Conservation (phyloP, 2,797 vertebrate species). For the Lepidocolaptes lacrymiger region DNA sequence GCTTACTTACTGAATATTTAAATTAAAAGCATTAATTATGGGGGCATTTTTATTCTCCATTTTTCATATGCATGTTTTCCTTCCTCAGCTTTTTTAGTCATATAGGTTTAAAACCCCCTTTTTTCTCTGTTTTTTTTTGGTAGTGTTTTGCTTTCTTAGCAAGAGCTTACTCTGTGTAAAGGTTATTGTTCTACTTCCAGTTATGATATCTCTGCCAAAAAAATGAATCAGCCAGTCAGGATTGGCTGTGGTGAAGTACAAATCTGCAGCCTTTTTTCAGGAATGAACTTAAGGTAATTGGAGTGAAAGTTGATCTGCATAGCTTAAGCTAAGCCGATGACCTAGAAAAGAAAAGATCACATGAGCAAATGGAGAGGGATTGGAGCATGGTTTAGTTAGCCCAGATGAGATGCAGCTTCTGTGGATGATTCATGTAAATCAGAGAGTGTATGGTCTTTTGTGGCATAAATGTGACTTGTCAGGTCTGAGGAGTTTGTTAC, state of each 20-base stretch:
- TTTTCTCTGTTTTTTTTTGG: not conserved
- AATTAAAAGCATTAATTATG: not conserved
- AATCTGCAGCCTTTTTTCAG: not conserved
- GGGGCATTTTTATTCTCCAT: not conserved
- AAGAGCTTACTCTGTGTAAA: not conserved
- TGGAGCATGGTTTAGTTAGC: not conserved
- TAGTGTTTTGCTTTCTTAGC: not conserved
- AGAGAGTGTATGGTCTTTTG: not conserved
- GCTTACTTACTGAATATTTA: not conserved
- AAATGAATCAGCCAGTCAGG: not conserved
- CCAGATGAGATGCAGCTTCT: not conserved
- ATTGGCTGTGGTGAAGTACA: not conserved
- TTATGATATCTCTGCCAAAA: not conserved
- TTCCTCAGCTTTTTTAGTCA: not conserved
- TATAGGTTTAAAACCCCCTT: not conserved
- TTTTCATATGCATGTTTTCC: not conserved
- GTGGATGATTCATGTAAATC: not conserved
- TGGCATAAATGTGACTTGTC: not conserved
- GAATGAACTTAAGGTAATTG: not conserved
- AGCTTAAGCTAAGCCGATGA: constrained; percentile 16
- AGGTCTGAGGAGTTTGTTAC: not conserved
- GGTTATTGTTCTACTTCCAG: not conserved
- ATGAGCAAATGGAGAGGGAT: not conserved
- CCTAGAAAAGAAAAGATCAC: not conserved
- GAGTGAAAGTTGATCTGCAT: constrained; percentile 8